Conservation (phyloP, 37 sponge, comb jelly and placozoan species). For the Tethya wilhelma region DNA sequence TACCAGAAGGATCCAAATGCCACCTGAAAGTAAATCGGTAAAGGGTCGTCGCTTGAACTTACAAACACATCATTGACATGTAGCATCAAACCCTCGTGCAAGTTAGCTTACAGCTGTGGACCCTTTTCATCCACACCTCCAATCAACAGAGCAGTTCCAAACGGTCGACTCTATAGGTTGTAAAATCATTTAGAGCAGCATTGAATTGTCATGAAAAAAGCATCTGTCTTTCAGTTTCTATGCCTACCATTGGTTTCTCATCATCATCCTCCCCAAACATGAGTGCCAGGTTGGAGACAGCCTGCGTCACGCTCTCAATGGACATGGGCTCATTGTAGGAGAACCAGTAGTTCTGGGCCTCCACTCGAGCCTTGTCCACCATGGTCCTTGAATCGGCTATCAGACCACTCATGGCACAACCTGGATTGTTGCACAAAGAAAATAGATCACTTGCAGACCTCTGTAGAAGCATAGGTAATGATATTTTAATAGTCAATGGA, state of each 20-base stretch:
- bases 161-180: slow-evolving; percentile 91
- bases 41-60: background rate
- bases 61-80: no score
- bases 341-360: slow-evolving; percentile 99
- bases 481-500: background rate
- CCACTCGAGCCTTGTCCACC: slow-evolving; percentile 95
- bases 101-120: slow-evolving; percentile 71
- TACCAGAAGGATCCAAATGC: slow-evolving; percentile 94
- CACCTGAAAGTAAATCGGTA: slow-evolving; percentile 13
- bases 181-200: no score
- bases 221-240: background rate
- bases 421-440: no score
- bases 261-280: slow-evolving; percentile 91
- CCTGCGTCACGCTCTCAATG: slow-evolving; percentile 92
- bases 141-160: slow-evolving; percentile 95
- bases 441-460: no score
- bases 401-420: slow-evolving; percentile 96
- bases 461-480: background rate
- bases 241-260: slow-evolving; percentile 77
- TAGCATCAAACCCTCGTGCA: no score
- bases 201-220: background rate
- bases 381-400: slow-evolving; percentile 96
- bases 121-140: slow-evolving; percentile 95
- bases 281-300: slow-evolving; percentile 94
- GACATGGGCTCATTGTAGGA: slow-evolving; percentile 95